These are phyloP conservation scores for Rostratula benghalensis DNA, from an alignment of 2,113 vertebrate genomes.

Conservation along the genomic window DNA sequence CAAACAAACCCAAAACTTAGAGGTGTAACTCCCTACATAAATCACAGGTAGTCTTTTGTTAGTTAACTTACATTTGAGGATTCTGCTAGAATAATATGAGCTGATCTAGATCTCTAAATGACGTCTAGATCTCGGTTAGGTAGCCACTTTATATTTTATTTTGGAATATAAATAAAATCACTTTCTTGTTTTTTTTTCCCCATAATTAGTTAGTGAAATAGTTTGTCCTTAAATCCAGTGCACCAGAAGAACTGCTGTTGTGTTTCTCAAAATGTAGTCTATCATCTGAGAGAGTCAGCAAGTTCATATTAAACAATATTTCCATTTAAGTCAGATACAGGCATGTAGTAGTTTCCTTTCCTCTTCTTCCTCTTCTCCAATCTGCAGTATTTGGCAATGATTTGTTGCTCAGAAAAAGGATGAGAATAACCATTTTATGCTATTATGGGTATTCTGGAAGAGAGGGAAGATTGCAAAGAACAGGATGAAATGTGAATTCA, in stretches of 20 bases:
- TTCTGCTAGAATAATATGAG: background rate
- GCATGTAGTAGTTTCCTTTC: background rate
- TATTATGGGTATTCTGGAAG: background rate
- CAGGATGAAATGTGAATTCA: background rate
- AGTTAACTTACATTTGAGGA: background rate
- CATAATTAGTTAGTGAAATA: background rate
- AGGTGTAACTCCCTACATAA: background rate
- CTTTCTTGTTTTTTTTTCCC: background rate
- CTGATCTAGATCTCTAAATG: background rate
- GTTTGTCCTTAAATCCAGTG: background rate
- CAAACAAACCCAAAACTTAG: background rate
- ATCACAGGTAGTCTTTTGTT: background rate
- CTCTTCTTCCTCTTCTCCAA: background rate
- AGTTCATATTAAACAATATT: background rate
- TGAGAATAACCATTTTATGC: accelerated
- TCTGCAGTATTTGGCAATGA: background rate
- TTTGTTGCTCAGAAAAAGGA: background rate
- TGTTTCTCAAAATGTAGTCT: background rate
- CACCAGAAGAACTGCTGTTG: background rate
- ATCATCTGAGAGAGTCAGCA: background rate
- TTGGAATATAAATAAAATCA: background rate
- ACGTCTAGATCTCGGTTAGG: background rate
- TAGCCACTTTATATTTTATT: background rate
- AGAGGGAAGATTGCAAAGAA: background rate
- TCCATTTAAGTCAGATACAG: background rate